Evolutionary conservation across 2,888 invertebrate species (phyloP), one percentile per base, ranked within the genome.

Genomic region (Parnassius orleans): DNA sequence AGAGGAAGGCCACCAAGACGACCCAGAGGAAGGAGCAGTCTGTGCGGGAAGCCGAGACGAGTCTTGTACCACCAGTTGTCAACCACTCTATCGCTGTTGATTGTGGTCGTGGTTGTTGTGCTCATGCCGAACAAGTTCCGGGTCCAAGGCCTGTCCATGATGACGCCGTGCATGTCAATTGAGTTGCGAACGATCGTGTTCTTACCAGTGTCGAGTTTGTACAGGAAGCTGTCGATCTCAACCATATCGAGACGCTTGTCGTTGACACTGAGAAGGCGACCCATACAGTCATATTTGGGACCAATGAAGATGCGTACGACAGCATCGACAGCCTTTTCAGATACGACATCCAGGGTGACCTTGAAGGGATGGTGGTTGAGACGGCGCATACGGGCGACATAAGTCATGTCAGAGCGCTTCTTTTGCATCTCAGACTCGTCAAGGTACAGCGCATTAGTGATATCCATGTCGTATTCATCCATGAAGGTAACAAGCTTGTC

Each of bases 11-110:
- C 96, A 42, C 93, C 93, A 42, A 73, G 79, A 68, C 81, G 93
- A 72, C 96, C 96, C 70, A 93, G 94, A 12, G 96, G 96, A 67
- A 96, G 82, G 57, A 96, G 82, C 57, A 96, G 91, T 64, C 95
- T 93, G 70, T 94, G 92, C 5, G 96, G 95, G 92, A 94, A 95
- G 50, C 94, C 94, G 62, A 81, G 70, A 58, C 90, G 86, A n/a
- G 78, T 73, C 76, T 86, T 86, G 80, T 94, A 92, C 80, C 93
- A 92, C 82, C 93, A 93, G 74, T 84, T 90, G 69, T 92, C 89
- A 61, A 93, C 84, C 70, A 90, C 81, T 69, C 89, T 92, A 78
- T 93, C 92, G 51, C 92, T 86, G 64, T 89, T 89, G 53, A 82
- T 80, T 19, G 78, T 83, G 43, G 91, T 92, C n/a, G 86, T 84